A percentile compares a stretch with the other conserved stretches of the same genome.
phyloP scores from a whole-genome alignment of 2,888 invertebrate genomes.

The Harmothoe impar region DNA sequence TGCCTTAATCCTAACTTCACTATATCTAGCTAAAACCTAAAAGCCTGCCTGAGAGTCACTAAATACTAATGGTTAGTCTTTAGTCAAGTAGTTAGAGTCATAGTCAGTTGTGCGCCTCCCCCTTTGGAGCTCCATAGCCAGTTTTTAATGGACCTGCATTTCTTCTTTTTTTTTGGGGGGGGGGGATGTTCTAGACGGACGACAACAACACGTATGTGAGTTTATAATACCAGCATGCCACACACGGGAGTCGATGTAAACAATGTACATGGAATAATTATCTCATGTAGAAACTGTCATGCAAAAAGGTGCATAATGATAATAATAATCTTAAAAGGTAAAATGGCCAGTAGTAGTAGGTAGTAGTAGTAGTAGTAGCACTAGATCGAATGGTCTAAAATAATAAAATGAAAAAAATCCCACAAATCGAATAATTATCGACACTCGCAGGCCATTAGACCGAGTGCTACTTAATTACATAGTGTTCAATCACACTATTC shows the following conservation, averaged over 20 bases:
- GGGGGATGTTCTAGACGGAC: not conserved
- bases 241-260: constrained; percentile 37
- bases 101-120: not conserved
- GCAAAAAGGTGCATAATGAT: constrained; percentile 43
- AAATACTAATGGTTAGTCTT: not conserved
- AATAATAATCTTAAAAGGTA: constrained; percentile 17
- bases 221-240: constrained; percentile 49
- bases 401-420: not conserved
- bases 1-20: not conserved
- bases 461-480: constrained; percentile 45
- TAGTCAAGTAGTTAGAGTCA: not conserved
- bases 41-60: not conserved
- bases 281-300: constrained; percentile 27
- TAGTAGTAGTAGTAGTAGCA: constrained; percentile 31
- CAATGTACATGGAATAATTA: constrained; percentile 25
- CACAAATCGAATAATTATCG: not conserved
- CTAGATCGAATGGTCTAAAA: constrained; percentile 2
- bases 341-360: constrained; percentile 9
- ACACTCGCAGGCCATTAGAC: not conserved
- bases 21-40: not conserved
- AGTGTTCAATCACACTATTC: constrained; percentile 46
- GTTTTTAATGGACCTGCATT: not conserved
- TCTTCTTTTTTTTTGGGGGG: too few relatives aligned
- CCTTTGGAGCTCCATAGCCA: constrained; percentile 3
- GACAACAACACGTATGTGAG: constrained; percentile 9